Conservation (phyloP, 2,888 invertebrate genomes). For the Meghimatium bilineatum region DNA sequence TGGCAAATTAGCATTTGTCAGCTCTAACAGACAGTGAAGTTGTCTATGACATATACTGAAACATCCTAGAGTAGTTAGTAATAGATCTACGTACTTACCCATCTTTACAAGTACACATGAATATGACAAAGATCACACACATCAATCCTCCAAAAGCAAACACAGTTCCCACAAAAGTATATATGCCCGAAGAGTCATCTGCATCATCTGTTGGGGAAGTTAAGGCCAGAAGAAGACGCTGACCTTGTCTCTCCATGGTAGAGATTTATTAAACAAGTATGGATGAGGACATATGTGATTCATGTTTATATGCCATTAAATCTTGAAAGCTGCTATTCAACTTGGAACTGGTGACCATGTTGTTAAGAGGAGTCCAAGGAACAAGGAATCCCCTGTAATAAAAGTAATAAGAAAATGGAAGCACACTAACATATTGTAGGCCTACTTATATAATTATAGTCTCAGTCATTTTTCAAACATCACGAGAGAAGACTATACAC, state of each 20-base stretch:
- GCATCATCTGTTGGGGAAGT: not conserved
- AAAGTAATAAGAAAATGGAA: not conserved
- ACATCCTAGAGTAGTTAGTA: not conserved
- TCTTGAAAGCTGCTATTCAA: not conserved
- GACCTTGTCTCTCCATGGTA: conserved; percentile 27
- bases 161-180: not conserved
- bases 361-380: too few species aligned
- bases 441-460: too few species aligned
- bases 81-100: conserved; percentile 1
- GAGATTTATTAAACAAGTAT: not conserved
- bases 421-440: too few species aligned
- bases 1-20: too few species aligned
- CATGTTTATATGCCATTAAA: not conserved
- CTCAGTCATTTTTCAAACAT: too few species aligned
- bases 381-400: not conserved
- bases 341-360: not conserved
- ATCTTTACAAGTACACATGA: conserved; percentile 34
- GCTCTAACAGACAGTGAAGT: too few species aligned
- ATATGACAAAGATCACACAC: conserved; percentile 9
- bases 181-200: not conserved
- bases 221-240: conserved; percentile 35
- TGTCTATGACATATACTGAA: too few species aligned
- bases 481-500: too few species aligned
- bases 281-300: not conserved
- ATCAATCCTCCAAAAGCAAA: conserved; percentile 23